These are phyloP conservation scores for Heliconius melpomene DNA, from an alignment of 1,140 invertebrate genomes.

Conservation along the genomic window DNA sequence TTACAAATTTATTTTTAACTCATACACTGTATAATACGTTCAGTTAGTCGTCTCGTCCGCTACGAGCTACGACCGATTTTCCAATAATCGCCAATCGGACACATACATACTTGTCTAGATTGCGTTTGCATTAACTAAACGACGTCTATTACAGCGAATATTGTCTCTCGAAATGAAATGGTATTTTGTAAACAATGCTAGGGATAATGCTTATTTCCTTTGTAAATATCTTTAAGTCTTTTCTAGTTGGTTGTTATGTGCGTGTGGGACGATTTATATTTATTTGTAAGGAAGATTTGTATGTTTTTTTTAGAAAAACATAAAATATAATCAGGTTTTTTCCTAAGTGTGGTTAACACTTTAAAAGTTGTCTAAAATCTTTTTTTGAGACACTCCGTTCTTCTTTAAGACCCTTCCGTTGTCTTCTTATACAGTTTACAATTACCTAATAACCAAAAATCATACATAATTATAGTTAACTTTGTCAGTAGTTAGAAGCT, in stretches of 20 bases:
- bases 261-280: too few relatives aligned
- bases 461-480: too few relatives aligned
- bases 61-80: constrained; percentile 5
- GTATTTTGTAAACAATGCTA: neutral
- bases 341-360: too few relatives aligned
- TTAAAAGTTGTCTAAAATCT: too few relatives aligned
- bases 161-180: neutral
- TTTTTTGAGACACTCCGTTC: too few relatives aligned
- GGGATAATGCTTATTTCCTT: neutral
- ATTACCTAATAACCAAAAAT: too few relatives aligned
- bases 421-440: too few relatives aligned
- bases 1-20: neutral
- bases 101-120: constrained; percentile 11
- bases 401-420: too few relatives aligned
- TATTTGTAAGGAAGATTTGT: too few relatives aligned
- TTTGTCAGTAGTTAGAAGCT: too few relatives aligned
- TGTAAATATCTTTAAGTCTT: neutral
- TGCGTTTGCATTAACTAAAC: constrained; percentile 7
- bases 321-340: too few relatives aligned
- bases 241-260: neutral
- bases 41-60: neutral
- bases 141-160: constrained; percentile 1
- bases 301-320: too few relatives aligned
- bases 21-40: neutral
- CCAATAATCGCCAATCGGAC: constrained; percentile 11